Evolutionary conservation across 2,888 invertebrate species (phyloP), one percentile per base, ranked within the genome.

Genomic region (Agriopis leucophaearia): DNA sequence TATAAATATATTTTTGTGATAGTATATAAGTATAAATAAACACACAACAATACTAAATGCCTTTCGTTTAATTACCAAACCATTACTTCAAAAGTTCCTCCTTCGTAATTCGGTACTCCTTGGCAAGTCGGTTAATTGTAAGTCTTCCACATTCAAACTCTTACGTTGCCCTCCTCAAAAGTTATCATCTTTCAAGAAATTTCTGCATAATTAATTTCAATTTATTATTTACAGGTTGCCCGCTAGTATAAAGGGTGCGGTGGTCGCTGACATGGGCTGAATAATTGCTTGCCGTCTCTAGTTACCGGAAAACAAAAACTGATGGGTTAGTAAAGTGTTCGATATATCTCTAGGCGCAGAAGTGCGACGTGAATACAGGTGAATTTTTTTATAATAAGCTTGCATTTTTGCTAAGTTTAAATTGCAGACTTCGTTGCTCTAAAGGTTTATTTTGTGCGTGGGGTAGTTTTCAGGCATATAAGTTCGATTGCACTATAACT

Each of bases 231-330:
- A 54, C 52, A 47, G 42, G 35, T 60, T 55, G 61, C 51, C 47
- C 35, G 38, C 44, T 44, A 40, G 13, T 42, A 38, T 45, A 16
- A 57, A 64, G 68, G 70, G 72, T 57, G 66, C 42, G 72, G 68
- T 58, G 63, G 66, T 63, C 69, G 64, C 36, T 72, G 62, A 72
- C 62, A 69, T 74, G 70, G 69, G 58, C 55, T 56, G 57, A 27
- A 63, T 70, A 70, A 66, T 68, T 65, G 60, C 55, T 51, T 59
- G 13, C 55, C 55, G n/a, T 57, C 62, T 55, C 54, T 58, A 36
- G 16, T 42, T 15, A 18, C 47, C 27, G 27, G 27, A 27, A 12
- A 15, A 8, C 12, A 5, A 15, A 45, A 12, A 27, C 27, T 27
- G 27, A 27, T 27, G 27, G 27, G 27, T 27, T 27, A 27, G 27